Evolutionary conservation across 2,797 vertebrate genomes (phyloP).

Genomic region (Clarias pachynema): DNA sequence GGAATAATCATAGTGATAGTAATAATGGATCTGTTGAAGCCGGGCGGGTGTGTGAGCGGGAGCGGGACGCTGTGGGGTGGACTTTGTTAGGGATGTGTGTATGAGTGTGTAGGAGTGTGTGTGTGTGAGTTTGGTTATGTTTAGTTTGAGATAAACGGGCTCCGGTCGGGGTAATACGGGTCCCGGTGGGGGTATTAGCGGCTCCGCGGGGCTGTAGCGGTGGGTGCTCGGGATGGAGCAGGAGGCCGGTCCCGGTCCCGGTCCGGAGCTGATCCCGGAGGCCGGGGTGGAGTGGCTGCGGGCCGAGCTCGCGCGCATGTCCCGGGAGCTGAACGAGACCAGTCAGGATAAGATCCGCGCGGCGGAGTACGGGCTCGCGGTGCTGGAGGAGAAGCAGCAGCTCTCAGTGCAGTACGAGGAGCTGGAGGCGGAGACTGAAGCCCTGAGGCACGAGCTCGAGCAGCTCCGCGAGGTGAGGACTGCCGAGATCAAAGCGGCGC

Average conservation of each 20-base stretch:
- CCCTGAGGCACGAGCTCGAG: conserved; percentile 87
- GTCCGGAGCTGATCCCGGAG: not conserved
- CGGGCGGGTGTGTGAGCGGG: not conserved
- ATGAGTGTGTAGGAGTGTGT: not conserved
- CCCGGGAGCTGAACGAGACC: conserved; percentile 90
- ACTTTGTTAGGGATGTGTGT: conserved; percentile 10
- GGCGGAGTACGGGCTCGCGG: conserved; percentile 93
- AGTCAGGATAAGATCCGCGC: conserved; percentile 97
- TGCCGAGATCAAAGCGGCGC: not conserved
- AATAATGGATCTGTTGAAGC: not conserved
- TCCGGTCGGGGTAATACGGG: conserved; percentile 63
- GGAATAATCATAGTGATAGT: not conserved
- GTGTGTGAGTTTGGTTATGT: not conserved
- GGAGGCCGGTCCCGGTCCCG: not conserved
- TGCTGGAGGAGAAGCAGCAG: conserved; percentile 96
- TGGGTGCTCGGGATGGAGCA: conserved; percentile 86
- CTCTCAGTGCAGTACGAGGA: conserved; percentile 92
- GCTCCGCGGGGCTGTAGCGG: conserved; percentile 63
- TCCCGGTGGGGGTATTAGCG: conserved; percentile 58
- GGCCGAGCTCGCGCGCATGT: conserved; percentile 84
- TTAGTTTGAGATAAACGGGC: conserved; percentile 47
- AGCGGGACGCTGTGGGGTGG: not conserved
- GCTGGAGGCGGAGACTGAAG: conserved; percentile 89
- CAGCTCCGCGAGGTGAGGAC: conserved; percentile 90
- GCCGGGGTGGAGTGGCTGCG: conserved; percentile 76